Percentiles rank a stretch among this genome's conserved stretches.
Evolutionary conservation across 2,113 vertebrate genomes (phyloP).

Genomic region (Sander vitreus): DNA sequence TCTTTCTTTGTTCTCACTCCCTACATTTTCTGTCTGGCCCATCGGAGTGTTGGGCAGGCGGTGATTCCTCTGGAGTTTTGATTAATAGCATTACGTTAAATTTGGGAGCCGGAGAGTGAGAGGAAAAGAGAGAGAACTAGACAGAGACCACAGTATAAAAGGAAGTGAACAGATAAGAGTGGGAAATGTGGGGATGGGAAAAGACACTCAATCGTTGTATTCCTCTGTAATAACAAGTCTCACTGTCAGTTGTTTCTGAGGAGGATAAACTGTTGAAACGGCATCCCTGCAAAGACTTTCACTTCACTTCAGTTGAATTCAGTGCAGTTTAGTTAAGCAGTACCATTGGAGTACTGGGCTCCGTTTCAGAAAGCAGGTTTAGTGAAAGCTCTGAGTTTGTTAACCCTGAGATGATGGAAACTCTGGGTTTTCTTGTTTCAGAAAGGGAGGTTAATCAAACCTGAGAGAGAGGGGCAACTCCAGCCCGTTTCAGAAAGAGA

Average conservation of each 20-base stretch:
- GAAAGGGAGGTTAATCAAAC: too few species aligned
- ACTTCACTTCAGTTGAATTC: constrained; percentile 35
- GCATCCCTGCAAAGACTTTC: constrained; percentile 24
- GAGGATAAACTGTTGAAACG: constrained; percentile 47
- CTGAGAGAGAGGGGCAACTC: too few species aligned
- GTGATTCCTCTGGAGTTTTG: constrained; percentile 53
- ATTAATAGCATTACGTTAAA: constrained; percentile 65
- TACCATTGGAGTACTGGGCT: too few species aligned
- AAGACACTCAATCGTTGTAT: constrained; percentile 30
- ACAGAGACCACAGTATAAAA: constrained; percentile 29
- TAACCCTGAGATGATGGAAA: too few species aligned
- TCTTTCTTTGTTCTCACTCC: not conserved
- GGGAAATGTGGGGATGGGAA: constrained; percentile 12
- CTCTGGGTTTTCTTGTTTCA: too few species aligned
- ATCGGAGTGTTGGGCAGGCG: constrained; percentile 49
- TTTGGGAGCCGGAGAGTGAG: constrained; percentile 20
- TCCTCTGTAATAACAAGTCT: constrained; percentile 25
- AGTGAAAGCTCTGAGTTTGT: too few species aligned
- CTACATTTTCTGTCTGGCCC: constrained; percentile 32
- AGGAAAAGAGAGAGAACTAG: constrained; percentile 15
- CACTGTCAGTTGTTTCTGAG: constrained; percentile 25
- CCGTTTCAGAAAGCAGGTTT: too few species aligned
- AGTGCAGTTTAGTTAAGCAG: not conserved
- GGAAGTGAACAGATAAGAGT: constrained; percentile 23
- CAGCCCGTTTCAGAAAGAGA: too few species aligned